Conservation (phyloP, 2,113 vertebrate genomes). For the Oophaga pumilio region DNA sequence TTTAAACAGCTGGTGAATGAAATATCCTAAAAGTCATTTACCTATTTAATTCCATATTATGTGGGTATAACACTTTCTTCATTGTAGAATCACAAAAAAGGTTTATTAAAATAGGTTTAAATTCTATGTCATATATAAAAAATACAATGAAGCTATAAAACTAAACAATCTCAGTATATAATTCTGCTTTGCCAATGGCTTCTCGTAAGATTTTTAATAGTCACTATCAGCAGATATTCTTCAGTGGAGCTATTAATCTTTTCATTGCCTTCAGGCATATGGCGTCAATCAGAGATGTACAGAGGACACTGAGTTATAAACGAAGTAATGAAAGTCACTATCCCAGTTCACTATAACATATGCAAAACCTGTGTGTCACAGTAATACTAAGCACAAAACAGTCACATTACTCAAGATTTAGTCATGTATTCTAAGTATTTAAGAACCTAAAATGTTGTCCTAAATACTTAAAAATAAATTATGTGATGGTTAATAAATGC, state of each 20-base stretch:
- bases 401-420: not conserved
- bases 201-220: conserved; percentile 60
- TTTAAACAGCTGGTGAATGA: not conserved
- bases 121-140: conserved; percentile 58
- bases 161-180: conserved; percentile 52
- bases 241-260: conserved; percentile 48
- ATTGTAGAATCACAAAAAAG: conserved; percentile 49
- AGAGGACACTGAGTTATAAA: conserved; percentile 58
- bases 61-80: not conserved
- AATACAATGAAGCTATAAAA: conserved; percentile 57
- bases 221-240: conserved; percentile 56
- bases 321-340: conserved; percentile 57
- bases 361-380: conserved; percentile 42
- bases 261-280: conserved; percentile 35
- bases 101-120: conserved; percentile 58
- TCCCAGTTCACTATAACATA: conserved; percentile 36
- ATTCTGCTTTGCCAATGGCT: conserved; percentile 55
- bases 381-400: conserved; percentile 19
- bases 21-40: not conserved
- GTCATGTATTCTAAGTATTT: not conserved
- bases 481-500: not conserved
- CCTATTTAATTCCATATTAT: conserved; percentile 40
- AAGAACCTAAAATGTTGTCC: not conserved
- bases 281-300: conserved; percentile 57
- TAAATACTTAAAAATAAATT: not conserved